Evolutionary conservation across 1,140 invertebrate genomes (phyloP), one percentile per base, ranked within the genome.

Genomic region (Drosophila prosaltans): DNA sequence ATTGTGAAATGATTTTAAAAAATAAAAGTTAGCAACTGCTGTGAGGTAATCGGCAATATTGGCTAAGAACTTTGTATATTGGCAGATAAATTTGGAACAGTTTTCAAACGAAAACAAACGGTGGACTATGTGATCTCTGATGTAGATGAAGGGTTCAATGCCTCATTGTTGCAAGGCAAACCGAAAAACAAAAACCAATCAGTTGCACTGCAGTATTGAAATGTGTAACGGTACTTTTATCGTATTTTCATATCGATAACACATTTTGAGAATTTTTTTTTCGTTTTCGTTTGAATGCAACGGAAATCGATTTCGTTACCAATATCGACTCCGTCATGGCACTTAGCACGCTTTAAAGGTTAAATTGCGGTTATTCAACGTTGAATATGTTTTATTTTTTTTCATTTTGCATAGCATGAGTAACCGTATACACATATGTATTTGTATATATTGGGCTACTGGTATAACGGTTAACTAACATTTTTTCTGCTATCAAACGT

Each of bases 1-100:
- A 86, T 88, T 88, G 76, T 57, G 67, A 88, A 88, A 86, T 86
- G 62, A 82, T 80, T 85, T 80, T 80, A 73, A 81, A 36, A 86
- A 81, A 65, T 79, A 85, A 86, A 75, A 68, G 85, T 67, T 72
- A 16, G 16, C 16, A 16, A 16, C 16, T 16, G 16, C 16, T 16
- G 16, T 16, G 16, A 16, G 16, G 16, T 16, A 16, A 16, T 16
- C 16, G 16, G 16, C 16, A 16, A 16, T 30, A 30, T 30, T 3
- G 2, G 40, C 10, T 10, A 48, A 48, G 43, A 48, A 48, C 11
- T 24, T 48, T 48, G 10, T 11, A 11, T 11, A 40, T 40, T 64
- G 72, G 64, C 40, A 58, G 28, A 40, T 39, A 74, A 75, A 64
- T 61, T 41, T 8, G 6, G 6, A 36, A 5, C 3, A 36, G 6